A percentile compares a stretch with the other conserved stretches of the same genome.
Evolutionary conservation across 2,797 vertebrate genomes (phyloP).

Genomic region (Spea hammondii): DNA sequence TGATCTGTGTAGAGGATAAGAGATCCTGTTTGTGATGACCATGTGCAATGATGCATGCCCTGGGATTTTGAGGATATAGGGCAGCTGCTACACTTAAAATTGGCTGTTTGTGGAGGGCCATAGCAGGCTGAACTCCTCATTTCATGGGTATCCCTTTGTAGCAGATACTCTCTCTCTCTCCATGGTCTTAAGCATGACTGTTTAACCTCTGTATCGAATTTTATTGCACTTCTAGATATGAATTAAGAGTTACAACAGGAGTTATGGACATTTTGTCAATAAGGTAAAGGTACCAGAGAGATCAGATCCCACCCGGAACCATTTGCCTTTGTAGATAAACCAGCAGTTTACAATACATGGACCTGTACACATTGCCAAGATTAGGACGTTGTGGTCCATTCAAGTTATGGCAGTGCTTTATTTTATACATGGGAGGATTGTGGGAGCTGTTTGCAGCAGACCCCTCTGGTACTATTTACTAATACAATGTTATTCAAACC

Average conservation of each 20-base stretch:
- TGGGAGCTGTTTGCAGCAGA: not conserved
- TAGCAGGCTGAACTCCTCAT: too few species aligned
- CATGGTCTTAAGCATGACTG: too few species aligned
- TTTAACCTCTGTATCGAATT: not conserved
- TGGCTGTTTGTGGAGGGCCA: slow-evolving; percentile 6
- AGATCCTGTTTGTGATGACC: not conserved
- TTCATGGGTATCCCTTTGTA: too few species aligned
- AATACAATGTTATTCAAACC: not conserved
- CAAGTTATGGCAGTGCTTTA: not conserved
- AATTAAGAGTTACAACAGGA: too few species aligned
- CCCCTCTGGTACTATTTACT: not conserved
- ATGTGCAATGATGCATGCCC: slow-evolving; percentile 41
- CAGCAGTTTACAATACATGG: slow-evolving; percentile 10
- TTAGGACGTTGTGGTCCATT: not conserved
- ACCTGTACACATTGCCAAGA: not conserved
- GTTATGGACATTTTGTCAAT: too few species aligned
- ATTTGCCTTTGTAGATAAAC: not conserved
- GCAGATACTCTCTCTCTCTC: too few species aligned
- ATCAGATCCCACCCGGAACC: not conserved
- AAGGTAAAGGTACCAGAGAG: too few species aligned
- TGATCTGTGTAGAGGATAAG: not conserved
- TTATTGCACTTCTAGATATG: too few species aligned
- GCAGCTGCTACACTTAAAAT: slow-evolving; percentile 27
- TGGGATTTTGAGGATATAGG: not conserved
- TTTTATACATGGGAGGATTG: slow-evolving; percentile 12